Conservation (phyloP, 2,888 invertebrate genomes). For the Piscicola geometra region DNA sequence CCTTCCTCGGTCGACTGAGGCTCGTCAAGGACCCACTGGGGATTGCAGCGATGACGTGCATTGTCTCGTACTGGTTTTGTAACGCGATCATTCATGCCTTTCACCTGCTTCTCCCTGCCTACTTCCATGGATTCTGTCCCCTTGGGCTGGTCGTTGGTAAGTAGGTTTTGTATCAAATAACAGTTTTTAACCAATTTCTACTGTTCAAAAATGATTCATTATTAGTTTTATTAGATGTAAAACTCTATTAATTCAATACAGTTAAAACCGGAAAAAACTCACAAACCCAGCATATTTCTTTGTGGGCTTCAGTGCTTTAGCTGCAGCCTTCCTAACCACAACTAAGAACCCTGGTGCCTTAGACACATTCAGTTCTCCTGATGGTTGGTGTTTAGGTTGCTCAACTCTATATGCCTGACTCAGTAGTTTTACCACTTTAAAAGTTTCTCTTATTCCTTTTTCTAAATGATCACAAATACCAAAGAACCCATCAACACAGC, state of each 20-base stretch:
- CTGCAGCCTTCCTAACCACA: conserved; percentile 31
- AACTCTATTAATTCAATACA: too few relatives aligned
- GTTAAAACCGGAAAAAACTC: too few relatives aligned
- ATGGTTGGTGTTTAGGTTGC: conserved; percentile 10
- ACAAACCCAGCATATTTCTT: conserved; percentile 32
- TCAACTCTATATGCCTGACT: background rate
- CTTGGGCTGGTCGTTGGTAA: conserved; percentile 19
- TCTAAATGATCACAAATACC: too few relatives aligned
- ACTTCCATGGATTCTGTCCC: conserved; percentile 32
- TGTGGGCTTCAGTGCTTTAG: conserved; percentile 32
- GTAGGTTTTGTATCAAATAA: too few relatives aligned
- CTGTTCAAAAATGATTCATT: too few relatives aligned
- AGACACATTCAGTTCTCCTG: background rate
- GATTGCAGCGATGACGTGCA: conserved; percentile 44
- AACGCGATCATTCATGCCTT: conserved; percentile 48
- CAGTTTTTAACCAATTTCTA: too few relatives aligned
- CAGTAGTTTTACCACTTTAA: background rate
- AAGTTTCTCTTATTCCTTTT: too few relatives aligned
- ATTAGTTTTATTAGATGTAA: too few relatives aligned
- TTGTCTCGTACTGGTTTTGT: conserved; percentile 51
- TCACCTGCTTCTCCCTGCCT: conserved; percentile 49
- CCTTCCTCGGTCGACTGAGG: conserved; percentile 36
- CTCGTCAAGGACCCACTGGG: conserved; percentile 44
- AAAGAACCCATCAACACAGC: conserved; percentile 34
- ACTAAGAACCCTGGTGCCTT: conserved; percentile 37